These are phyloP conservation scores for Mellilla xanthometata DNA, from an alignment of 2,888 invertebrate genomes.

Conservation along the genomic window DNA sequence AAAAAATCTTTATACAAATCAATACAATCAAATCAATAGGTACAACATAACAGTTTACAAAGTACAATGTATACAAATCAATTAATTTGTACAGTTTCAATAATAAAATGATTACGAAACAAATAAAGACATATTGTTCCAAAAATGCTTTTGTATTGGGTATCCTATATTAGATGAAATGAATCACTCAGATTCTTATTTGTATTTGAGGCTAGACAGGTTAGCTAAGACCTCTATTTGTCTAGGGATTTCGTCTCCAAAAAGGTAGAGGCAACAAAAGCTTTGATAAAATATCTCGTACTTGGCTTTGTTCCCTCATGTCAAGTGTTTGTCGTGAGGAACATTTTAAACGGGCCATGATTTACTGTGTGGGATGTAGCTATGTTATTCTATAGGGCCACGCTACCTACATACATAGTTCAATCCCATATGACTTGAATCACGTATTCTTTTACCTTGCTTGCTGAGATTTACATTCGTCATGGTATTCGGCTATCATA, in stretches of 20 bases:
- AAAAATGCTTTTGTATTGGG: too few relatives aligned
- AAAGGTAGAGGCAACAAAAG: conserved; percentile 25
- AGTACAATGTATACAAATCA: too few relatives aligned
- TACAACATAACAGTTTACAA: too few relatives aligned
- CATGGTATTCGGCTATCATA: too few relatives aligned
- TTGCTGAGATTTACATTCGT: too few relatives aligned
- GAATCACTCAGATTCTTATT: too few relatives aligned
- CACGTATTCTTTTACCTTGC: not conserved
- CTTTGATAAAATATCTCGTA: conserved; percentile 13
- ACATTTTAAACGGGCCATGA: conserved; percentile 9
- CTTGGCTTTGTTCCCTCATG: conserved; percentile 3
- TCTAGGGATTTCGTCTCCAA: conserved; percentile 34
- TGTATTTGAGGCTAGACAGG: conserved; percentile 20
- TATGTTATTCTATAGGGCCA: conserved; percentile 4
- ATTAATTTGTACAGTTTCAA: too few relatives aligned
- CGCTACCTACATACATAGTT: not conserved
- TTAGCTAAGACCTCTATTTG: conserved; percentile 20
- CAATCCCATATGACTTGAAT: not conserved
- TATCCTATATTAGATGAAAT: too few relatives aligned
- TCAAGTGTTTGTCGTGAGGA: conserved; percentile 2
- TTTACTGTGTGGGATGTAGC: conserved; percentile 11
- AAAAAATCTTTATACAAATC: too few relatives aligned
- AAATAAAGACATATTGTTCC: too few relatives aligned
- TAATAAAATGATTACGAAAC: too few relatives aligned
- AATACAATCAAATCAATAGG: too few relatives aligned